These are phyloP conservation scores for Leuciscus idus DNA, from an alignment of 2,113 vertebrate species.

Conservation along the genomic window DNA sequence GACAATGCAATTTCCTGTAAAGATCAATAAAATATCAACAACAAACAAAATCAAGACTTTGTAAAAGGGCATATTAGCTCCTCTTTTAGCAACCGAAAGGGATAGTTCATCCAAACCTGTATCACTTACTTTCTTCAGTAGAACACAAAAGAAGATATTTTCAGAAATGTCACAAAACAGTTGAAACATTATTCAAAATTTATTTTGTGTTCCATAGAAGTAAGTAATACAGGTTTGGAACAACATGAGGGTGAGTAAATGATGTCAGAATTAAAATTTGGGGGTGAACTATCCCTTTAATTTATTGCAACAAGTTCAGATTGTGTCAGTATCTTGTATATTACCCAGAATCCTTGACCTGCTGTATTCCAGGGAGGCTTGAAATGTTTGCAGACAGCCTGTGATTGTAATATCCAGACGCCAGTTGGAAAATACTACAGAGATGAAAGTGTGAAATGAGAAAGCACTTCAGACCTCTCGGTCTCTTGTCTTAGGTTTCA, in stretches of 20 bases:
- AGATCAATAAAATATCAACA: too few species aligned
- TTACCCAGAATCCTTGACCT: background rate
- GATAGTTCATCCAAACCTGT: background rate
- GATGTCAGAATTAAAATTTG: background rate
- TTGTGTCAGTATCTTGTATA: background rate
- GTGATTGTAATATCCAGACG: slow-evolving; percentile 22
- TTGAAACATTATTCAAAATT: too few species aligned
- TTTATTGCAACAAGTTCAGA: background rate
- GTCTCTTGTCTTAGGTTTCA: slow-evolving; percentile 30
- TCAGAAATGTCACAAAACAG: too few species aligned
- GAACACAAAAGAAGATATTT: background rate
- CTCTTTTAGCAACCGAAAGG: background rate
- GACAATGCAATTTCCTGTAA: too few species aligned
- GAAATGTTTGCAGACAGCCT: slow-evolving; percentile 18
- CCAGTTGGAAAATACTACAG: background rate
- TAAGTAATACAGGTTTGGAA: background rate
- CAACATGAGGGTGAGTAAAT: background rate
- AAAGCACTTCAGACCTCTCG: slow-evolving; percentile 24
- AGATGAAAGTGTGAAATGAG: slow-evolving; percentile 25
- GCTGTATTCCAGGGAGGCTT: background rate
- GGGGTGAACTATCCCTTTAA: background rate
- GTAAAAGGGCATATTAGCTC: too few species aligned
- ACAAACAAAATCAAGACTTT: too few species aligned
- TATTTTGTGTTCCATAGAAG: background rate
- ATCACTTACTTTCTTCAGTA: background rate